phyloP scores from a whole-genome alignment of 2,888 invertebrate genomes.

The Sisyra nigra region DNA sequence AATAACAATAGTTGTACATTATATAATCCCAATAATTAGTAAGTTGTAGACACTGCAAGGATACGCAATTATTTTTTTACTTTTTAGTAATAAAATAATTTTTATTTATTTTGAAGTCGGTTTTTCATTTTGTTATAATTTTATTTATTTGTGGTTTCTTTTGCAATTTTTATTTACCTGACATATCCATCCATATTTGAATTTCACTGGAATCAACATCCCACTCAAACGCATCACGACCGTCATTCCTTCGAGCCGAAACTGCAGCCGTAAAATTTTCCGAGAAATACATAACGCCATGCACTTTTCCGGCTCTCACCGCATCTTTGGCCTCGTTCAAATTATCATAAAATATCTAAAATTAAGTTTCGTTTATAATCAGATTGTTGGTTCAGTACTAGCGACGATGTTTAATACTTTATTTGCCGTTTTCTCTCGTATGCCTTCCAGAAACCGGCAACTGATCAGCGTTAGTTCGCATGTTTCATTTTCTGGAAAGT shows the following conservation, averaged over 20 bases:
- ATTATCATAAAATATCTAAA: slow-evolving; percentile 33
- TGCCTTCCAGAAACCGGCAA: slow-evolving; percentile 40
- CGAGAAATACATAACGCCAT: slow-evolving; percentile 51
- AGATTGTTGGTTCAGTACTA: slow-evolving; percentile 6
- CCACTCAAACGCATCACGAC: slow-evolving; percentile 35
- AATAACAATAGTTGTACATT: too few species aligned
- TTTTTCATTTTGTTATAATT: too few species aligned
- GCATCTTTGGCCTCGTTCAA: slow-evolving; percentile 34
- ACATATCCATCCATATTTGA: slow-evolving; percentile 55
- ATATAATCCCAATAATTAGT: too few species aligned
- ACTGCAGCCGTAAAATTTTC: slow-evolving; percentile 56
- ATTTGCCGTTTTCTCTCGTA: slow-evolving; percentile 37
- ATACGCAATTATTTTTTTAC: too few species aligned
- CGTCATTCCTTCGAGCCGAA: slow-evolving; percentile 37
- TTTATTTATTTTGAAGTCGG: too few species aligned
- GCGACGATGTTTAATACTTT: slow-evolving; percentile 22
- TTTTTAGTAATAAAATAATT: too few species aligned
- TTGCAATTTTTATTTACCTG: slow-evolving; percentile 35
- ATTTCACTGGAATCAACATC: slow-evolving; percentile 43
- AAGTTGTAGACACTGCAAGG: too few species aligned
- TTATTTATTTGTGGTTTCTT: too few species aligned
- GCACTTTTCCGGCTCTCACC: slow-evolving; percentile 35
- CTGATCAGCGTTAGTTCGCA: slow-evolving; percentile 40
- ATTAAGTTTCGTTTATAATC: too few species aligned
- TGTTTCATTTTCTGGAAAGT: slow-evolving; percentile 19